phyloP scores from a whole-genome alignment of 2,797 vertebrate species.

The Pampus argenteus region DNA sequence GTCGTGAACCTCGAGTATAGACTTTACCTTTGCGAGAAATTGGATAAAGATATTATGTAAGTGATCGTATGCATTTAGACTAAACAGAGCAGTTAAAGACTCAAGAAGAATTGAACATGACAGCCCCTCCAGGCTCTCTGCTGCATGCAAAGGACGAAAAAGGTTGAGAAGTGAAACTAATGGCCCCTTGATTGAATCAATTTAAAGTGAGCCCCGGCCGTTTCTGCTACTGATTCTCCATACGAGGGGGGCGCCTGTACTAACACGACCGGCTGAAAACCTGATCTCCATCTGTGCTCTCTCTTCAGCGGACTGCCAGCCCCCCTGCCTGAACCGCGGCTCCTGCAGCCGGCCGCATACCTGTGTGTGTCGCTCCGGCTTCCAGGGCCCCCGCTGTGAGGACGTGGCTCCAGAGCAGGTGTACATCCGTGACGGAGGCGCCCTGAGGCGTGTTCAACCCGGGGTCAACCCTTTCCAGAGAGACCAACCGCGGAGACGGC shows the following conservation, averaged over 20 bases:
- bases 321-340: slow-evolving; percentile 95
- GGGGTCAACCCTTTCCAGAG: slow-evolving; percentile 78
- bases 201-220: slow-evolving; percentile 56
- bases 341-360: slow-evolving; percentile 95
- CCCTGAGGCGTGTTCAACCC: slow-evolving; percentile 79
- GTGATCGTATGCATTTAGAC: slow-evolving; percentile 68
- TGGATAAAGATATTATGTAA: slow-evolving; percentile 70
- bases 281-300: slow-evolving; percentile 68
- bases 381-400: slow-evolving; percentile 91
- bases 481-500: slow-evolving; percentile 73
- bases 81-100: slow-evolving; percentile 67
- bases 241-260: slow-evolving; percentile 41
- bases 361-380: slow-evolving; percentile 94
- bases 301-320: slow-evolving; percentile 92
- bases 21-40: slow-evolving; percentile 62
- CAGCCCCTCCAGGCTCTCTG: slow-evolving; percentile 60
- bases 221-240: slow-evolving; percentile 55
- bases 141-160: slow-evolving; percentile 55
- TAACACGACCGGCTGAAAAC: slow-evolving; percentile 65
- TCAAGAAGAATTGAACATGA: slow-evolving; percentile 69
- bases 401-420: slow-evolving; percentile 93
- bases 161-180: slow-evolving; percentile 67
- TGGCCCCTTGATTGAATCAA: slow-evolving; percentile 72
- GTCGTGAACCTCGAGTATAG: slow-evolving; percentile 35
- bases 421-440: slow-evolving; percentile 86